A percentile compares a stretch with the other conserved stretches of the same genome.
phyloP scores from a whole-genome alignment of 2,113 vertebrate genomes.

The Andinoacara biseriatus region DNA sequence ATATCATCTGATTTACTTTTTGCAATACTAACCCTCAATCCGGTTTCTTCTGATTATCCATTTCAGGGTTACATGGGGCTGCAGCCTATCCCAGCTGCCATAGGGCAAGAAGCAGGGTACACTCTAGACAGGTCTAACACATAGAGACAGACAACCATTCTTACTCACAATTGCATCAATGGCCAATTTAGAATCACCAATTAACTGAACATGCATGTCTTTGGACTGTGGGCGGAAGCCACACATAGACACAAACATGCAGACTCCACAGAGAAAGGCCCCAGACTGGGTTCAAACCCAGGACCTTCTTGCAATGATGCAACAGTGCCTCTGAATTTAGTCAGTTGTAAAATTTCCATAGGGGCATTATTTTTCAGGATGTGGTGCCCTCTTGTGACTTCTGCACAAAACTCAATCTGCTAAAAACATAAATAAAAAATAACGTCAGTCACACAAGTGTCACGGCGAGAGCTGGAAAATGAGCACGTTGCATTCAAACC shows the following conservation, averaged over 20 bases:
- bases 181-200: not conserved
- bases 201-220: not conserved
- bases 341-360: not conserved
- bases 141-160: too few relatives aligned
- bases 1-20: not conserved
- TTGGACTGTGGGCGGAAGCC: not conserved
- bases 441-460: not conserved
- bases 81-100: too few relatives aligned
- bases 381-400: slow-evolving; percentile 54
- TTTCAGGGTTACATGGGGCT: too few relatives aligned
- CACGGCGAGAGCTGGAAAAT: accelerated
- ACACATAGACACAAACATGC: not conserved
- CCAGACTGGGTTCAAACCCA: not conserved
- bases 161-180: too few relatives aligned
- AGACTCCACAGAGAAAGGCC: not conserved
- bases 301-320: not conserved
- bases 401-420: not conserved
- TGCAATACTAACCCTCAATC: not conserved
- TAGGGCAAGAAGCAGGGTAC: too few relatives aligned
- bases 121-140: too few relatives aligned
- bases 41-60: not conserved
- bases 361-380: not conserved
- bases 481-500: not conserved
- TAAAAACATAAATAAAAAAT: not conserved
- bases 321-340: not conserved